Conservation (phyloP, 2,113 vertebrate genomes). For the Butorides virescens region DNA sequence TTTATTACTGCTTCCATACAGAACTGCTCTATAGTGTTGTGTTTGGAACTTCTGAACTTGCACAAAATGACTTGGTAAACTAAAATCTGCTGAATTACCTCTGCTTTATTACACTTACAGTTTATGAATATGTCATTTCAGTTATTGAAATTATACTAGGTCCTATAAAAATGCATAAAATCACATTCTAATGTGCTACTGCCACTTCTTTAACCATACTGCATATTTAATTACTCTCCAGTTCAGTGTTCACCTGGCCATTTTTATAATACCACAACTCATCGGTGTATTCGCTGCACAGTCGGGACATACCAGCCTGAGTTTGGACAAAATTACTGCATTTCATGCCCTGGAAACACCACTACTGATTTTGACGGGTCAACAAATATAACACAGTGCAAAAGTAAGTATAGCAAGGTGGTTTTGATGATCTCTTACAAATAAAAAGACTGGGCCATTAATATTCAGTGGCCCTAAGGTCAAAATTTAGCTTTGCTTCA, state of each 20-base stretch:
- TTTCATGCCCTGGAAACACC: constrained; percentile 93
- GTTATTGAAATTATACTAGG: background rate
- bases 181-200: background rate
- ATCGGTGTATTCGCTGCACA: constrained; percentile 93
- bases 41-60: background rate
- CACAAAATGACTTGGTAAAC: background rate
- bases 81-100: background rate
- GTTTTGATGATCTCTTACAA: background rate
- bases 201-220: background rate
- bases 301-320: constrained; percentile 89
- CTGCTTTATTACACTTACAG: background rate
- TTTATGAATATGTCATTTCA: background rate
- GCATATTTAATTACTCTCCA: constrained; percentile 41
- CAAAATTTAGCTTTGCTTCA: background rate
- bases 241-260: constrained; percentile 98
- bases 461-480: background rate
- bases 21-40: background rate
- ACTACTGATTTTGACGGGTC: constrained; percentile 97
- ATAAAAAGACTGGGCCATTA: background rate
- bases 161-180: background rate
- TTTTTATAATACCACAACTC: constrained; percentile 93
- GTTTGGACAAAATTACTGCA: constrained; percentile 93
- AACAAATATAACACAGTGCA: constrained; percentile 94
- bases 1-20: background rate
- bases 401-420: constrained; percentile 81